phyloP scores from a whole-genome alignment of 2,113 vertebrate species.

The Pholis gunnellus region DNA sequence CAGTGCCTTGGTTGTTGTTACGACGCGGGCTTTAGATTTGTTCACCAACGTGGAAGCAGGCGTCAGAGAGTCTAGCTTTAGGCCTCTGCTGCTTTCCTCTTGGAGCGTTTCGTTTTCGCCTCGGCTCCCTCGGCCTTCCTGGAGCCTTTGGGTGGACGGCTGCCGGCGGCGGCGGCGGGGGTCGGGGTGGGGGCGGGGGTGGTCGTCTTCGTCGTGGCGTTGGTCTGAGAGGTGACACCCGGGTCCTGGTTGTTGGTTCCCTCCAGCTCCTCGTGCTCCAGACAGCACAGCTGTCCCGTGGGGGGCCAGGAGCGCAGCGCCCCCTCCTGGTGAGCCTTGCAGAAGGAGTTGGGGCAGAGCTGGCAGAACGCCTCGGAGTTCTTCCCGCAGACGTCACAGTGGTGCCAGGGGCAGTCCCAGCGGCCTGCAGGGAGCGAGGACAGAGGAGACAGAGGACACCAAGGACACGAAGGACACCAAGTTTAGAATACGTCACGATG shows the following conservation, averaged over 20 bases:
- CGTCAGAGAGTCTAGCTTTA: conserved; percentile 77
- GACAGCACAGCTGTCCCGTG: conserved; percentile 89
- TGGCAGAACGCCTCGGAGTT: conserved; percentile 94
- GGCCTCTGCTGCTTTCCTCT: conserved; percentile 77
- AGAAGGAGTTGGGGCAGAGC: conserved; percentile 98
- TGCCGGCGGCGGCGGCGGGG: background rate
- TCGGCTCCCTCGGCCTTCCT: conserved; percentile 56
- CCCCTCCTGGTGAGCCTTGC: conserved; percentile 93
- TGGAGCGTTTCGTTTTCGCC: conserved; percentile 61
- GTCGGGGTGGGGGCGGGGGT: background rate
- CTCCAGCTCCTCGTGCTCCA: conserved; percentile 90
- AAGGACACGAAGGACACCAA: fast-evolving
- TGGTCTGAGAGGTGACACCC: background rate
- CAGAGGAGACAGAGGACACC: too few relatives aligned
- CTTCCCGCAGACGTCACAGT: conserved; percentile 97
- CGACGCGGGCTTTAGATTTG: background rate
- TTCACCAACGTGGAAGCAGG: background rate
- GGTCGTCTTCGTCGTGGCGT: fast-evolving
- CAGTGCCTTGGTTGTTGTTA: conserved; percentile 46
- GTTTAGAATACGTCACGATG: fast-evolving
- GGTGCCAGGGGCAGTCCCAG: conserved; percentile 99
- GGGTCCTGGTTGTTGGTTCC: conserved; percentile 20
- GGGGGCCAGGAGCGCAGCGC: conserved; percentile 81
- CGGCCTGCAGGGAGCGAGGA: conserved; percentile 85
- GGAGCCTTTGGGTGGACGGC: conserved; percentile 56